phyloP scores from a whole-genome alignment of 2,888 invertebrate species.

The Drosophila lacicola region DNA sequence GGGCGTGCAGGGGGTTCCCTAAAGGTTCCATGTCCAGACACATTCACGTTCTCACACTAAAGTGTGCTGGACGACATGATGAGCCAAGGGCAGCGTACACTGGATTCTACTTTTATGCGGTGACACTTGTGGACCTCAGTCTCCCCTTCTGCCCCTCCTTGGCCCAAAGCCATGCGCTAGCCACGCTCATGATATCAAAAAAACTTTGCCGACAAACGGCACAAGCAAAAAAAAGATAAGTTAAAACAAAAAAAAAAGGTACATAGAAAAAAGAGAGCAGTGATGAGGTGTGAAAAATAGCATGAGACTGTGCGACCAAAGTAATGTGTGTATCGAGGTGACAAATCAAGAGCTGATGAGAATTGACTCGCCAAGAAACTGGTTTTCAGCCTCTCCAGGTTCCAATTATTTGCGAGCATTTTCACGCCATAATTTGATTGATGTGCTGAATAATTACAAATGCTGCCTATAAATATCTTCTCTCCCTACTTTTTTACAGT shows the following conservation, averaged over 20 bases:
- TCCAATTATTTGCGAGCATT: conserved; percentile 66
- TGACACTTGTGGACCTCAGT: conserved; percentile 67
- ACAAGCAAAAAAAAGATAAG: conserved; percentile 26
- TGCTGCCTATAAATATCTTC: conserved; percentile 18
- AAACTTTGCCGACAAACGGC: conserved; percentile 72
- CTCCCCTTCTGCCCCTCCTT: neutral
- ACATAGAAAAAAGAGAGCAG: conserved; percentile 18
- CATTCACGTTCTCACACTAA: conserved; percentile 63
- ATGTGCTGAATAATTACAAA: conserved; percentile 57
- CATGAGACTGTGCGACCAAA: conserved; percentile 25
- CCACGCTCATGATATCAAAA: conserved; percentile 71
- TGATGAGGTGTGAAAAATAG: conserved; percentile 50
- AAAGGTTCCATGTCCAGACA: conserved; percentile 55
- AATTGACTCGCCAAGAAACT: conserved; percentile 45
- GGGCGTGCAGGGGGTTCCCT: conserved; percentile 6
- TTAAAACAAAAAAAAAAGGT: conserved; percentile 17
- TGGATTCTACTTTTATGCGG: conserved; percentile 69
- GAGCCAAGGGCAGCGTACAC: conserved; percentile 20
- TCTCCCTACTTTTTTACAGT: neutral
- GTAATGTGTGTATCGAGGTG: conserved; percentile 34
- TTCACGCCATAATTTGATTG: conserved; percentile 70
- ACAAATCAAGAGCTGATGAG: conserved; percentile 46
- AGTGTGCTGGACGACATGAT: conserved; percentile 38
- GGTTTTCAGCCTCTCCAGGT: conserved; percentile 41
- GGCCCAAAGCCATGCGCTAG: conserved; percentile 6